phyloP scores from a whole-genome alignment of 2,888 invertebrate genomes.

The Melieria omissa region DNA sequence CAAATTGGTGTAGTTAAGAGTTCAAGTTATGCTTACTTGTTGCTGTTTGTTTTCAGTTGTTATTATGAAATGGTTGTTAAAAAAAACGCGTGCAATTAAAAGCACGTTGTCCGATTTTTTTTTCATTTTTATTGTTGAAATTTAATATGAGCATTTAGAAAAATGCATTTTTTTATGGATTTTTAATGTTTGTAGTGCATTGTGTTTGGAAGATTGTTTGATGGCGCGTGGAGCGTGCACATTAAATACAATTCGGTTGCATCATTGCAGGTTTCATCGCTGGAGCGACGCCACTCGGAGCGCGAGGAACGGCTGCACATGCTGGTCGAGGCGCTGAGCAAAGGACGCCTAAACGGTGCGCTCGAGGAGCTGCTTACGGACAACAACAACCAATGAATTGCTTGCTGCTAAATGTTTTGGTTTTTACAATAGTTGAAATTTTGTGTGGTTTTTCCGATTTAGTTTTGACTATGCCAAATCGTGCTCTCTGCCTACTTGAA shows the following conservation, averaged over 20 bases:
- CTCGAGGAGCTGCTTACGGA: slow-evolving; percentile 63
- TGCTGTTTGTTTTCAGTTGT: no score
- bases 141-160: neutral
- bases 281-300: slow-evolving; percentile 66
- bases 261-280: slow-evolving; percentile 61
- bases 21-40: no score
- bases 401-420: neutral
- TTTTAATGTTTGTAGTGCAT: neutral
- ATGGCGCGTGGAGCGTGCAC: no score
- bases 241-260: neutral
- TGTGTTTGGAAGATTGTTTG: no score
- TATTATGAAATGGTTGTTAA: no score
- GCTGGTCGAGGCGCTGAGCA: slow-evolving; percentile 66
- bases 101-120: no score
- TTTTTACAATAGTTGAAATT: no score
- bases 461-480: no score
- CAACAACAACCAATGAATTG: slow-evolving; percentile 61
- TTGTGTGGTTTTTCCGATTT: no score
- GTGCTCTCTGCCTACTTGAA: no score
- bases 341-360: slow-evolving; percentile 65
- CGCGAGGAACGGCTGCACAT: slow-evolving; percentile 66
- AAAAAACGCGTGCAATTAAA: no score
- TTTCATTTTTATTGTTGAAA: neutral
- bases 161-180: neutral
- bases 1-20: no score